Percentiles rank a stretch among this genome's conserved stretches.
Evolutionary conservation across 2,888 invertebrate genomes (phyloP).

Genomic region (Branchellion lobata): DNA sequence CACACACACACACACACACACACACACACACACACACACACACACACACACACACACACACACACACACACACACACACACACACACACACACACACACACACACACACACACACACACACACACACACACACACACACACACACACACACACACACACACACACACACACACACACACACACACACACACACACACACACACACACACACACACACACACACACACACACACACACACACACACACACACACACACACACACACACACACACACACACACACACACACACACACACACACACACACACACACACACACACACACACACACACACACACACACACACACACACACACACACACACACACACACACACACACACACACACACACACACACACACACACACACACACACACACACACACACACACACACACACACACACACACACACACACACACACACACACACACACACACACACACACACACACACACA

Average conservation of each 20-base stretch:
- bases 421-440: slow-evolving; percentile 23
- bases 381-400: not conserved
- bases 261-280: slow-evolving; percentile 23
- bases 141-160: slow-evolving; percentile 23
- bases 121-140: slow-evolving; percentile 23
- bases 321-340: slow-evolving; percentile 23
- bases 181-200: not conserved
- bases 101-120: slow-evolving; percentile 23
- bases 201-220: slow-evolving; percentile 23
- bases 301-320: slow-evolving; percentile 23
- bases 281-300: slow-evolving; percentile 20
- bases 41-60: slow-evolving; percentile 23
- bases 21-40: slow-evolving; percentile 23
- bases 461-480: slow-evolving; percentile 23
- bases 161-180: slow-evolving; percentile 18
- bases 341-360: slow-evolving; percentile 23
- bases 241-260: slow-evolving; percentile 23
- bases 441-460: slow-evolving; percentile 23
- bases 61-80: slow-evolving; percentile 20
- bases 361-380: slow-evolving; percentile 23
- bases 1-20: slow-evolving; percentile 23
- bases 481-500: slow-evolving; percentile 20
- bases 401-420: slow-evolving; percentile 18
- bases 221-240: slow-evolving; percentile 23
- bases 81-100: slow-evolving; percentile 23